Conservation (phyloP, 1,140 invertebrate genomes). For the Leptoteleia sp. region DNA sequence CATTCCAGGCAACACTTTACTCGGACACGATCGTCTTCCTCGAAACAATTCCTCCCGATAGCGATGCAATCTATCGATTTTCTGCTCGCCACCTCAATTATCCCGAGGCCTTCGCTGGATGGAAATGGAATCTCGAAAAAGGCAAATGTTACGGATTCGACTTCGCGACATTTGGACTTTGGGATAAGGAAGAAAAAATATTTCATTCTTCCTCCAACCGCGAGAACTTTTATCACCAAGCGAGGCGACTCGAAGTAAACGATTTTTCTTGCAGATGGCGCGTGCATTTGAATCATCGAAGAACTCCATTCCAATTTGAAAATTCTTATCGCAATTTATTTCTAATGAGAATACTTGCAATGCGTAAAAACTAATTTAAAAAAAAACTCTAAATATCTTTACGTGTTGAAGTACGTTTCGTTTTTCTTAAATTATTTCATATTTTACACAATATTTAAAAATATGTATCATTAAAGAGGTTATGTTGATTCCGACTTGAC, state of each 20-base stretch:
- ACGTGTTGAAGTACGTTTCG: too few species aligned
- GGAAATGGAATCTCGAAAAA: conserved; percentile 42
- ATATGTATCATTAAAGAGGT: too few species aligned
- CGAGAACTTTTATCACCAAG: conserved; percentile 2
- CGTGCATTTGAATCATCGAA: too few species aligned
- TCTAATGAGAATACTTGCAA: too few species aligned
- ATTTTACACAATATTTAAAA: too few species aligned
- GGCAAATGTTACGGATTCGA: conserved; percentile 27
- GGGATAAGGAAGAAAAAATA: too few species aligned
- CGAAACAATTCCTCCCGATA: conserved; percentile 58
- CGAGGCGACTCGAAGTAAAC: too few species aligned
- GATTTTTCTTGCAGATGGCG: not conserved
- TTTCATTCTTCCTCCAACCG: conserved; percentile 4
- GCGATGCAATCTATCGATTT: conserved; percentile 56
- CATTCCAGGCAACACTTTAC: conserved; percentile 63
- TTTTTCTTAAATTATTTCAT: too few species aligned
- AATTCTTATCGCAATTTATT: too few species aligned
- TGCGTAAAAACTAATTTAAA: too few species aligned
- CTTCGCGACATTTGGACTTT: not conserved
- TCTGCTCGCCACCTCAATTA: conserved; percentile 51
- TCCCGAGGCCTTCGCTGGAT: conserved; percentile 37
- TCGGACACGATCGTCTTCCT: conserved; percentile 55
- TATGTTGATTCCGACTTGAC: conserved; percentile 2
- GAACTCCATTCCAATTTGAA: too few species aligned
- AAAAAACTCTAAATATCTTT: too few species aligned